Evolutionary conservation across 2,888 invertebrate species (phyloP), one percentile per base, ranked within the genome.

Genomic region (Synanthedon formicaeformis): DNA sequence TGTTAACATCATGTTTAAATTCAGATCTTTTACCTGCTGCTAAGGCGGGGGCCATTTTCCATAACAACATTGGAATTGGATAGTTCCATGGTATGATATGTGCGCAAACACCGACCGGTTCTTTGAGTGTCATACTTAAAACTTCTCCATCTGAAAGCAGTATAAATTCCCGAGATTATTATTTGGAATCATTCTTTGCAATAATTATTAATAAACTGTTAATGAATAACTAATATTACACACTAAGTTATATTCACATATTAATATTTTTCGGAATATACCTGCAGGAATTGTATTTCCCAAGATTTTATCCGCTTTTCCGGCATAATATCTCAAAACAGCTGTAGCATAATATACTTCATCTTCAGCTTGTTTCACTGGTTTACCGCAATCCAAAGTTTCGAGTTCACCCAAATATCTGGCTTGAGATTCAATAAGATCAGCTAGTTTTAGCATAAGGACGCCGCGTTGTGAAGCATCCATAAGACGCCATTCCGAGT

Each of bases 51-150:
- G 90, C 95, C 52, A 98, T 89, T 81, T 99, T 99, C 98, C 98
- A 98, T 0, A 94, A 90, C 81, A 95, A 90, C 98, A 99, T 98
- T 54, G 97, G 81, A 53, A 95, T 81, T 0, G 96, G 97, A 67
- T 96, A 97, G 78, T 97, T 97, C 96, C 97, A 97, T 5, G 97
- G 96, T 64, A 96, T 95, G 56, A 97, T 96, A 78, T 96, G 96
- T 1, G 93, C 97, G 69, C 96, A 96, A 1, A 97, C 96, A 11
- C 88, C 88, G 1, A 97, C 94, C 0, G 97, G 97, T 68, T 97
- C 97, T 63, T 95, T 95, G 3, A 94, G 87, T 0, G 96, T 96
- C 73, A 96, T 95, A 0, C 92, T 90, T 64, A 96, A 89, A 61
- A 90, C 93, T 54, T 92, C 90, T 2, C 97, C 97, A 76, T 96